Evolutionary conservation across 30 jellyfish, hydroid and myxozoan species (phyloP), one percentile per base, ranked within the genome.

Genomic region (Calvadosia cruxmelitensis): DNA sequence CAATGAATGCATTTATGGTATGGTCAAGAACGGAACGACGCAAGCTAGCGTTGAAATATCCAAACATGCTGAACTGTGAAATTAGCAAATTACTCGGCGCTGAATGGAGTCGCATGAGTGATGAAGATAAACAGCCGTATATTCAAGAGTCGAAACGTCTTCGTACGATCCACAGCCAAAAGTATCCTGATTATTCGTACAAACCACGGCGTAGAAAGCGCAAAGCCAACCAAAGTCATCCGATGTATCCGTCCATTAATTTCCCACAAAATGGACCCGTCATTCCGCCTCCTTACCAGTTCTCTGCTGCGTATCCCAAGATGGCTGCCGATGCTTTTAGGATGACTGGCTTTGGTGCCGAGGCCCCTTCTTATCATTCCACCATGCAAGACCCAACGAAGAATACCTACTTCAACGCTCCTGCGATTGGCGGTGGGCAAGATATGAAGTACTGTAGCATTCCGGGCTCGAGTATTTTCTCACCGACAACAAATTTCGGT

Each of bases 1-100:
- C 99, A n/a, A 92, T 92, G 99, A 92, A 92, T 66, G 99, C 99
- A 31, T 92, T 92, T 68, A 92, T 92, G 99, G 99, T 92, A 28
- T 92, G 99, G 99, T 92, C 99, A 7, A 75, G 96, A 26, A 79
- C 96, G 2, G 99, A 83, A 52, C 76, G 99, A 49, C 86, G 99
- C 2, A 92, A 84, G 71, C 88, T 92, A 26, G 99, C 99, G 2
- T 64, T 92, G 78, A 84, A 83, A 61, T 92, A 84, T 77, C 99
- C 99, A 23, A 92, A 92, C 57, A 83, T 92, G 96, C 61, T 92
- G 71, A 92, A 92, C 76, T 92, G 99, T 31, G 99, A 92, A 63
- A 92, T 92, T 10, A 84, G 96, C 72, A 92, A 92, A 80, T 49
- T 92, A 32, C 84, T 92, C 27, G 99, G 99, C 25, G 96, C 96